Evolutionary conservation across 92 coral and sea anemone genomes (phyloP).

Genomic region (Diadumene lineata): DNA sequence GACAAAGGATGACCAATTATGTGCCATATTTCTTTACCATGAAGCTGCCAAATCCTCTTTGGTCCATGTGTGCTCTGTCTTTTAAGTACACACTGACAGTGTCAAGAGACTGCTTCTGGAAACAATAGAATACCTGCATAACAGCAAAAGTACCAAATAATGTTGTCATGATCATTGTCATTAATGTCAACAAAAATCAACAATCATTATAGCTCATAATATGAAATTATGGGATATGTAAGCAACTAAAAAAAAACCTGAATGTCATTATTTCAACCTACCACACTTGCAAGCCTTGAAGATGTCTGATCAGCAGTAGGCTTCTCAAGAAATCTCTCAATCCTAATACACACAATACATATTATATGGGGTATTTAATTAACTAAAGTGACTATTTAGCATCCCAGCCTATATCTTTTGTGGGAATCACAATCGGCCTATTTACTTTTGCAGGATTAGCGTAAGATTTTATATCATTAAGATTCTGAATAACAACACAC

Average conservation of each 20-base stretch:
- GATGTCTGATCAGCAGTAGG: constrained; percentile 52
- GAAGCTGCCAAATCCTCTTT: constrained; percentile 67
- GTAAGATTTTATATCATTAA: too few species aligned
- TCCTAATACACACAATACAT: constrained; percentile 14
- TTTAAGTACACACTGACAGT: constrained; percentile 34
- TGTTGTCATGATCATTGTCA: background rate
- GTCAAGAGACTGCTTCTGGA: constrained; percentile 49
- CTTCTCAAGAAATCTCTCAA: constrained; percentile 53
- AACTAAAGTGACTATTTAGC: background rate
- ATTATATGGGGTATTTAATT: background rate
- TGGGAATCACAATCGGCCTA: too few species aligned
- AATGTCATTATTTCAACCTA: too few species aligned
- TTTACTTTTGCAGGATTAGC: too few species aligned
- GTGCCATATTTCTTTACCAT: constrained; percentile 45
- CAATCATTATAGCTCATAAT: too few species aligned
- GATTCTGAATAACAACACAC: too few species aligned
- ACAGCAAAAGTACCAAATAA: background rate
- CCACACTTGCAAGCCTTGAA: constrained; percentile 70
- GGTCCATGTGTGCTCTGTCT: constrained; percentile 30
- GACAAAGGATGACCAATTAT: too few species aligned
- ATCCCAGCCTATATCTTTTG: too few species aligned
- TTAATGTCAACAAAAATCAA: background rate
- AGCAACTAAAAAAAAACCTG: too few species aligned
- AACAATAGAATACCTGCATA: constrained; percentile 59
- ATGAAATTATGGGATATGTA: too few species aligned